Conservation (phyloP, 1,140 invertebrate genomes). For the Cataglyphis hispanica region DNA sequence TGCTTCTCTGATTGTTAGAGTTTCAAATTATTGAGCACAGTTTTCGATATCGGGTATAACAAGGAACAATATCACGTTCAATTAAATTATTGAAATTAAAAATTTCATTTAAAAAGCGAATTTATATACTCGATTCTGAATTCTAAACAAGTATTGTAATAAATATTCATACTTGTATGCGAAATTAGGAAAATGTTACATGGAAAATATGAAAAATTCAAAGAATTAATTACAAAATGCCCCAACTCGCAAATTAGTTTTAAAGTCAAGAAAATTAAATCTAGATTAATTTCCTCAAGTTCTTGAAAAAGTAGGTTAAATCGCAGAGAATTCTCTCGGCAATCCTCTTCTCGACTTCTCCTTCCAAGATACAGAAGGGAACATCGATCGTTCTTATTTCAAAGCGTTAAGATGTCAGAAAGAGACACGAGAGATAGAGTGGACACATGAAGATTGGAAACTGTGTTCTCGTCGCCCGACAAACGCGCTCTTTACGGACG, state of each 20-base stretch:
- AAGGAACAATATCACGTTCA: neutral
- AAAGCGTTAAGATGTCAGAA: neutral
- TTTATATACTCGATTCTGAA: too few species aligned
- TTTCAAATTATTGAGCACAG: neutral
- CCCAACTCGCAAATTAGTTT: conserved; percentile 22
- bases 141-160: neutral
- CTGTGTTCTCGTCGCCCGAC: conserved; percentile 40
- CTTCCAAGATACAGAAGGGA: neutral
- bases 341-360: neutral
- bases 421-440: too few species aligned
- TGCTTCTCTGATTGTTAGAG: neutral
- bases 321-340: neutral
- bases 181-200: neutral
- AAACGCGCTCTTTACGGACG: conserved; percentile 50
- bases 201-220: neutral
- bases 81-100: neutral
- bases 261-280: conserved; percentile 26
- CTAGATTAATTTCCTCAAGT: conserved; percentile 20
- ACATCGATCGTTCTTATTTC: conserved; percentile 28
- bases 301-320: conserved; percentile 25
- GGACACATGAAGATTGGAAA: conserved; percentile 34
- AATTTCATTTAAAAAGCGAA: neutral
- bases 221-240: neutral
- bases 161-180: neutral
- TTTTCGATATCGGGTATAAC: neutral